These are phyloP conservation scores for Zalophus californianus DNA, from an alignment of 2,797 vertebrate species.

Conservation along the genomic window DNA sequence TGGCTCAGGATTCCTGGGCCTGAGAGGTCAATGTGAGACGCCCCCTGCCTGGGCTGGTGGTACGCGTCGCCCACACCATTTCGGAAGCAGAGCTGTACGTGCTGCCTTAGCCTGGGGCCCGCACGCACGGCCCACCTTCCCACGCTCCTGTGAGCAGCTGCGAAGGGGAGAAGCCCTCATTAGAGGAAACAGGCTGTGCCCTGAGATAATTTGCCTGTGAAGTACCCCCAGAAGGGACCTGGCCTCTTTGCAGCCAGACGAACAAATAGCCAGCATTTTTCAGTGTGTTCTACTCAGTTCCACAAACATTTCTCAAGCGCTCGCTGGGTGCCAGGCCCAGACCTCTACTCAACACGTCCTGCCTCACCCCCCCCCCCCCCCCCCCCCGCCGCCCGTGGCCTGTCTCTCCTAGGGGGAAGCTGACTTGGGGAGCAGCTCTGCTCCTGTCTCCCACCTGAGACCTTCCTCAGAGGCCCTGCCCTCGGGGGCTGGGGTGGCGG, in stretches of 20 bases:
- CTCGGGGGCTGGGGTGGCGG: neutral
- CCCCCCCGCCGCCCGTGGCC: neutral
- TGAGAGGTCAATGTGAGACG: neutral
- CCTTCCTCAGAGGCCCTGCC: neutral
- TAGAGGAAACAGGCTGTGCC: slow-evolving; percentile 65
- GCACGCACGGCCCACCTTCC: neutral
- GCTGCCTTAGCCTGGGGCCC: neutral
- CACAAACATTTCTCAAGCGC: slow-evolving; percentile 29
- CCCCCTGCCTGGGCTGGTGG: neutral
- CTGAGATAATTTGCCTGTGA: slow-evolving; percentile 74
- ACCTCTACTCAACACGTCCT: neutral
- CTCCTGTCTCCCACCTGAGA: neutral
- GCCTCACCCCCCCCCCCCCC: too few species aligned
- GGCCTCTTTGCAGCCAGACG: slow-evolving; percentile 52
- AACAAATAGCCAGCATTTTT: slow-evolving; percentile 54
- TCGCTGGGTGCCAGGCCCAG: neutral
- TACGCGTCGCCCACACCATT: neutral
- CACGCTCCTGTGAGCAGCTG: slow-evolving; percentile 15
- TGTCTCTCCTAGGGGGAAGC: neutral
- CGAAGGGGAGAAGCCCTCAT: slow-evolving; percentile 65
- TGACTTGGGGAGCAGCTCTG: neutral
- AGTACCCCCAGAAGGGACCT: slow-evolving; percentile 60
- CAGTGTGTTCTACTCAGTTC: slow-evolving; percentile 59
- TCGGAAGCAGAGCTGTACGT: neutral
- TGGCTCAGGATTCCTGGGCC: neutral